phyloP scores from a whole-genome alignment of 2,888 invertebrate species.

The Cartodere bifasciata region DNA sequence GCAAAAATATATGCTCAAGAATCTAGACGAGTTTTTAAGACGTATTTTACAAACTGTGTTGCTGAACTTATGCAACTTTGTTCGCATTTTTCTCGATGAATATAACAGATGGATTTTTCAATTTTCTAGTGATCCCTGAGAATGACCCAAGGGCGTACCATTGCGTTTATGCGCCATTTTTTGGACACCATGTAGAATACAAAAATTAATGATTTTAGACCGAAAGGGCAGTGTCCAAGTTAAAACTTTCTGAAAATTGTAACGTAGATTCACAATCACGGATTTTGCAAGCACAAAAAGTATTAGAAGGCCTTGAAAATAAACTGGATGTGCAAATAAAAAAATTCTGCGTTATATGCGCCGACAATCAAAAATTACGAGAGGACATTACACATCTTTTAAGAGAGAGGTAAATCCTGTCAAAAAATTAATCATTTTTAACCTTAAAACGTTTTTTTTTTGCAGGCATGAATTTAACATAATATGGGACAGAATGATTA shows the following conservation, averaged over 20 bases:
- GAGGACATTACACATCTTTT: slow-evolving; percentile 71
- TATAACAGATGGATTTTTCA: neutral
- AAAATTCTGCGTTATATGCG: slow-evolving; percentile 60
- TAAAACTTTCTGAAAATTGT: slow-evolving; percentile 26
- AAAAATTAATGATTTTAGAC: no score
- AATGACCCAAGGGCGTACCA: no score
- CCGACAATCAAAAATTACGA: slow-evolving; percentile 59
- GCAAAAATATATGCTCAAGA: no score
- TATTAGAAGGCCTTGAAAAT: slow-evolving; percentile 56
- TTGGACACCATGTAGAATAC: no score
- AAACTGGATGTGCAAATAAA: slow-evolving; percentile 63
- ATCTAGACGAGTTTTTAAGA: no score
- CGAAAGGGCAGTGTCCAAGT: slow-evolving; percentile 17
- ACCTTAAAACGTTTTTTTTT: no score
- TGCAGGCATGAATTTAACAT: slow-evolving; percentile 66
- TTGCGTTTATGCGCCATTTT: no score
- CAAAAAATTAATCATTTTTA: no score
- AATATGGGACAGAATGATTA: slow-evolving; percentile 65
- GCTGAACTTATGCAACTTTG: no score
- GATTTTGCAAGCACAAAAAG: slow-evolving; percentile 39
- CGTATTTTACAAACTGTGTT: no score
- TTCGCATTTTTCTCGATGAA: no score
- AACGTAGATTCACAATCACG: slow-evolving; percentile 37
- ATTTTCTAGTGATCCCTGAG: no score
- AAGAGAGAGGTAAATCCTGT: slow-evolving; percentile 70